Evolutionary conservation across 2,888 invertebrate genomes (phyloP).

Genomic region (Stramonita haemastoma): DNA sequence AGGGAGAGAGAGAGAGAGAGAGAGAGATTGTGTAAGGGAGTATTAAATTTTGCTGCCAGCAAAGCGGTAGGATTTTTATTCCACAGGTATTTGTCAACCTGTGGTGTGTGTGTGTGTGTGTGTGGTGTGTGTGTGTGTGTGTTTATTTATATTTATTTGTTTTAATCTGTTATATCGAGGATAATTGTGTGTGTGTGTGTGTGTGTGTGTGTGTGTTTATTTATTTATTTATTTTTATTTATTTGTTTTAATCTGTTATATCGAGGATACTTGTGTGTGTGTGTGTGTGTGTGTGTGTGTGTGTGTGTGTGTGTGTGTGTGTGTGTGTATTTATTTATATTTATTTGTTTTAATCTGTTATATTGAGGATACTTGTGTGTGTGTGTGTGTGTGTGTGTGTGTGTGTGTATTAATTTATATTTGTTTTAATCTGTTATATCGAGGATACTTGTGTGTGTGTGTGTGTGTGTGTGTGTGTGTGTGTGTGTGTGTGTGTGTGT

Average conservation of each 20-base stretch:
- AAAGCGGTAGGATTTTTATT: not conserved
- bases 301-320: slow-evolving; percentile 30
- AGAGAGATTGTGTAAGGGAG: not conserved
- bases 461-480: slow-evolving; percentile 3
- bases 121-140: too few species aligned
- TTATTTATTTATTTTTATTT: too few species aligned
- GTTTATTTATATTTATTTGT: too few species aligned
- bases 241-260: too few species aligned
- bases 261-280: too few species aligned
- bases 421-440: not conserved
- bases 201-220: too few species aligned
- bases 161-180: too few species aligned
- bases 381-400: slow-evolving; percentile 6
- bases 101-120: too few species aligned
- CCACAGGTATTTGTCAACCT: not conserved
- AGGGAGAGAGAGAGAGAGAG: not conserved
- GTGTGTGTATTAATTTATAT: not conserved
- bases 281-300: slow-evolving; percentile 30
- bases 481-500: slow-evolving; percentile 33
- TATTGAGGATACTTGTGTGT: slow-evolving; percentile 6
- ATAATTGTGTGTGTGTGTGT: too few species aligned
- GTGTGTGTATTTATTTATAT: slow-evolving; percentile 11
- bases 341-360: not conserved
- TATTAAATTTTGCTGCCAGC: not conserved
- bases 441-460: not conserved